These are phyloP conservation scores for Limnephilus auricula DNA, from an alignment of 2,888 invertebrate species.

Conservation along the genomic window DNA sequence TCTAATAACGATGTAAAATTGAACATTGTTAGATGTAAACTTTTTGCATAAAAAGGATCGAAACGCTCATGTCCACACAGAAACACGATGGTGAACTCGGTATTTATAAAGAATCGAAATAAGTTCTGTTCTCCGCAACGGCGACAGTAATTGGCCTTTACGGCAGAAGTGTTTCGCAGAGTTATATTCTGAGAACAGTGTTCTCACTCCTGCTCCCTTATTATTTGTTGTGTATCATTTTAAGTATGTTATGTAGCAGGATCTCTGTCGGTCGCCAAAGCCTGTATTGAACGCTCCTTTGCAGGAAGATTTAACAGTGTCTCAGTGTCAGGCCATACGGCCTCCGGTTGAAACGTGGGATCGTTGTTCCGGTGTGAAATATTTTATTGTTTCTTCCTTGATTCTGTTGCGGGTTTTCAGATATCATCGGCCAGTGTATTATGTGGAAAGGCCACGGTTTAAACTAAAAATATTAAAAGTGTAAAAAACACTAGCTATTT, in stretches of 20 bases:
- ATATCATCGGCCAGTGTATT: background rate
- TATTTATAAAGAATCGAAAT: background rate
- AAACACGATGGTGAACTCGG: background rate
- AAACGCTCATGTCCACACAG: background rate
- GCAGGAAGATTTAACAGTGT: background rate
- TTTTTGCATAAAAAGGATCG: background rate
- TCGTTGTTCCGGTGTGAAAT: background rate
- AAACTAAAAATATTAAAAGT: background rate
- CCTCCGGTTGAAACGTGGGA: background rate
- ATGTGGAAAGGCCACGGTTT: background rate
- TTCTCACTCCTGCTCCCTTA: no score
- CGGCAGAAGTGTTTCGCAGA: background rate
- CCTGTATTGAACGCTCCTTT: background rate
- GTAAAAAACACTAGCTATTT: background rate
- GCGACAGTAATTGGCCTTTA: conserved; percentile 34
- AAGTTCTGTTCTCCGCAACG: background rate
- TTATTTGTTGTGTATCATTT: background rate
- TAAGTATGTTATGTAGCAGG: background rate
- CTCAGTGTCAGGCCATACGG: background rate
- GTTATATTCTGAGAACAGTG: background rate
- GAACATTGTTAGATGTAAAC: background rate
- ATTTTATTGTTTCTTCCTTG: background rate
- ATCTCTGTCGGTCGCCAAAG: background rate
- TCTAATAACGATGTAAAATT: background rate
- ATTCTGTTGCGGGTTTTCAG: background rate